Conservation (phyloP, 2,113 vertebrate genomes). For the Callaeas wilsoni region DNA sequence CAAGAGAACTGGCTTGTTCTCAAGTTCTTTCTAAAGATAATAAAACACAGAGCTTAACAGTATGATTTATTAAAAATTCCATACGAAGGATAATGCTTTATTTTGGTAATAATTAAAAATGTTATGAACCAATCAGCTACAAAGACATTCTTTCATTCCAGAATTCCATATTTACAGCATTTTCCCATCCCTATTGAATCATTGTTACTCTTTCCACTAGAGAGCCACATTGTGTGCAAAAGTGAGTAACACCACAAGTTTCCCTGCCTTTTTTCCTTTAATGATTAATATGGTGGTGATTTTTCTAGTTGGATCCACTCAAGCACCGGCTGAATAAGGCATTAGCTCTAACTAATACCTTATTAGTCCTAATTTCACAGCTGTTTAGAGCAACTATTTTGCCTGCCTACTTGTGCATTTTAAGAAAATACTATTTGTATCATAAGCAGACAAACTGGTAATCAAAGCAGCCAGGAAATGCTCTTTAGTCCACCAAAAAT, state of each 20-base stretch:
- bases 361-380: not conserved
- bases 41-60: not conserved
- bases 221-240: not conserved
- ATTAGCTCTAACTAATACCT: not conserved
- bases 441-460: not conserved
- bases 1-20: not conserved
- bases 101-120: not conserved
- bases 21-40: not conserved
- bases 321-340: not conserved
- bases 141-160: not conserved
- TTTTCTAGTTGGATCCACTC: not conserved
- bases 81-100: not conserved
- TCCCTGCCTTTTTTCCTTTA: not conserved
- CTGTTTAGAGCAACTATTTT: not conserved
- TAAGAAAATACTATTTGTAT: not conserved
- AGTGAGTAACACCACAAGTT: not conserved
- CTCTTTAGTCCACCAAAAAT: not conserved
- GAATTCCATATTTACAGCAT: not conserved
- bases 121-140: not conserved
- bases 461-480: not conserved
- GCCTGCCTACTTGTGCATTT: not conserved
- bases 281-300: conserved; percentile 8
- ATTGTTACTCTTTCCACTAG: not conserved
- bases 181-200: conserved; percentile 12
- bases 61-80: not conserved